Evolutionary conservation across 1,140 invertebrate genomes (phyloP).

Genomic region (Hyphantria cunea): DNA sequence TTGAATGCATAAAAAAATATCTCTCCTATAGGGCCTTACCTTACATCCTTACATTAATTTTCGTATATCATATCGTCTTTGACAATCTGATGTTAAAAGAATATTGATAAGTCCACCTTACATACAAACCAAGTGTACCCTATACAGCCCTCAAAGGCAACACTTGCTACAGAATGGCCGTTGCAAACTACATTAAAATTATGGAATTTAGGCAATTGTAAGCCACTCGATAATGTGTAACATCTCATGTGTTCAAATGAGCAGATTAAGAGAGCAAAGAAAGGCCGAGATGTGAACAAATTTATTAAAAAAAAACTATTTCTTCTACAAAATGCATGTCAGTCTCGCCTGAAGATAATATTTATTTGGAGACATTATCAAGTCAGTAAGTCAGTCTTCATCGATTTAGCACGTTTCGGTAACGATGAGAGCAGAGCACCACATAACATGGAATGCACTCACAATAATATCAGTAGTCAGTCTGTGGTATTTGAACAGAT

Average conservation of each 20-base stretch:
- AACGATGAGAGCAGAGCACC: constrained; percentile 20
- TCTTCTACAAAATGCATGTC: constrained; percentile 60
- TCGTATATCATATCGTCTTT: constrained; percentile 76
- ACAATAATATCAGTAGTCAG: constrained; percentile 23
- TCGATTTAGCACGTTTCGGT: constrained; percentile 41
- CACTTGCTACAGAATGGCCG: constrained; percentile 51
- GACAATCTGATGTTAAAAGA: constrained; percentile 71
- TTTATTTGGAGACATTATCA: constrained; percentile 40
- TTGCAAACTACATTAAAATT: constrained; percentile 32
- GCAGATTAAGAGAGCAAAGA: constrained; percentile 66
- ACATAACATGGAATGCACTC: constrained; percentile 31
- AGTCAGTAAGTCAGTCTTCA: constrained; percentile 59
- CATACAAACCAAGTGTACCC: constrained; percentile 58
- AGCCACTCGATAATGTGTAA: constrained; percentile 50
- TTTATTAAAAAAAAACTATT: constrained; percentile 53
- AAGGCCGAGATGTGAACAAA: constrained; percentile 49
- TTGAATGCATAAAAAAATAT: constrained; percentile 81
- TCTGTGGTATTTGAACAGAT: constrained; percentile 60
- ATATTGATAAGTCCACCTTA: constrained; percentile 58
- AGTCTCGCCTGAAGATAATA: constrained; percentile 51
- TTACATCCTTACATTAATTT: constrained; percentile 78
- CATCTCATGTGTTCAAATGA: constrained; percentile 65
- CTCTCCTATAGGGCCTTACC: constrained; percentile 79
- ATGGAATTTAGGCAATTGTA: constrained; percentile 45
- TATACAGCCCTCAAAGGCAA: constrained; percentile 50